Evolutionary conservation across 2,888 invertebrate genomes (phyloP), one percentile per base, ranked within the genome.

Genomic region (Spicauda simplicius): DNA sequence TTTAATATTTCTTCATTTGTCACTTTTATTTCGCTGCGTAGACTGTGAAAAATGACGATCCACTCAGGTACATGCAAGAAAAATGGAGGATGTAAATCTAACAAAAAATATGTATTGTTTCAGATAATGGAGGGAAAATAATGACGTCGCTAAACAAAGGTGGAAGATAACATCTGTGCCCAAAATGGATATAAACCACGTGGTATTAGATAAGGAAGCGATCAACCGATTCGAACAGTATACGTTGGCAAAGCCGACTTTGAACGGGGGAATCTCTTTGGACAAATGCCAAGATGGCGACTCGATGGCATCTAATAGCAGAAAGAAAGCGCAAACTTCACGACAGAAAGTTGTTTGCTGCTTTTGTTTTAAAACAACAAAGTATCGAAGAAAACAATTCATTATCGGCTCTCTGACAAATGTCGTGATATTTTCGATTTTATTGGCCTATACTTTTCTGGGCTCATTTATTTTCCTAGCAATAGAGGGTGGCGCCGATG

Each of bases 381-480:
- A 93, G 83, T 91, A 87, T 75, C 86, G 91, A 80, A 86, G 89
- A 88, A 93, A 89, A 87, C 94, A 95, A 76, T 96, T 96, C 81
- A 91, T 96, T 77, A 95, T 97, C 65, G 96, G 97, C 14, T 94
- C 97, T 72, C 94, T 97, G 75, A 97, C 97, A 71, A 97, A 97
- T 86, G 91, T 97, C 76, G 96, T 97, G 75, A 97, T 97, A 85
- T 97, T 97, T 88, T 94, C 96, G 64, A 94, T 97, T 64, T 94
- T 97, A 53, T 94, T 97, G 78, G 97, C 97, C 25, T 97, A 97
- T 86, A 97, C 97, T 48, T 94, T 94, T 79, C 80, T 94, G 80
- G 96, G 96, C 64, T 97, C 97, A 68, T 96, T 97, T 85, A 96
- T 97, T 88, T 97, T 97, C 88, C 92, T 97, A 78, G 96, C 97